Evolutionary conservation across 2,113 vertebrate genomes (phyloP).

Genomic region (Typhlomys cinereus): DNA sequence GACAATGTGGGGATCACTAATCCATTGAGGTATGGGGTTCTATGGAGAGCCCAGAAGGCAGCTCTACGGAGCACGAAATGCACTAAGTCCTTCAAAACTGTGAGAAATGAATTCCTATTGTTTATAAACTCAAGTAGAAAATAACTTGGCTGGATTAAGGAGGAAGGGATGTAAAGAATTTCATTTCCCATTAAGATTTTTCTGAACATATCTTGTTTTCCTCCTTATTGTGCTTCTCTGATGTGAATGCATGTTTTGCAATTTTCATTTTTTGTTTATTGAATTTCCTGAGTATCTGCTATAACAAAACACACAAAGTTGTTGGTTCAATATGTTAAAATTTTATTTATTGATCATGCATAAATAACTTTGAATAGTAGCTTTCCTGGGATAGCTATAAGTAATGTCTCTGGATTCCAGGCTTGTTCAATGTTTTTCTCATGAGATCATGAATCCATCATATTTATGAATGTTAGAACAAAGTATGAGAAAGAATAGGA

Average conservation of each 20-base stretch:
- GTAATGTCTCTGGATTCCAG: background rate
- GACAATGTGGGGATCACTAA: too few relatives aligned
- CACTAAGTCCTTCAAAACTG: background rate
- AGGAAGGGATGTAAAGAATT: background rate
- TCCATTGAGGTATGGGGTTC: too few relatives aligned
- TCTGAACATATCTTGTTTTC: background rate
- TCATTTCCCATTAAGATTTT: constrained; percentile 8
- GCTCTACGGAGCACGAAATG: background rate
- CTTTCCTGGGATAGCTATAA: background rate
- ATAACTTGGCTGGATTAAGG: background rate
- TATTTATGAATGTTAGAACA: background rate
- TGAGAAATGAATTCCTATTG: background rate
- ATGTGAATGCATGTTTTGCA: background rate
- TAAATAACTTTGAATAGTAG: background rate
- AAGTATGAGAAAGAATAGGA: background rate
- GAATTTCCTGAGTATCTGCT: background rate
- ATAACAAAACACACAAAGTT: background rate
- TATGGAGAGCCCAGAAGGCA: background rate
- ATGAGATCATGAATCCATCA: background rate
- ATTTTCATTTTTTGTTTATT: background rate
- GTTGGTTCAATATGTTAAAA: background rate
- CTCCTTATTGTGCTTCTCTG: background rate
- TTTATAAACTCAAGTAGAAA: background rate
- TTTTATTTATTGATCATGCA: background rate
- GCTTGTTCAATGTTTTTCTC: background rate